Evolutionary conservation across 2,888 invertebrate species (phyloP), one percentile per base, ranked within the genome.

Genomic region (Pediacus dermestoides): DNA sequence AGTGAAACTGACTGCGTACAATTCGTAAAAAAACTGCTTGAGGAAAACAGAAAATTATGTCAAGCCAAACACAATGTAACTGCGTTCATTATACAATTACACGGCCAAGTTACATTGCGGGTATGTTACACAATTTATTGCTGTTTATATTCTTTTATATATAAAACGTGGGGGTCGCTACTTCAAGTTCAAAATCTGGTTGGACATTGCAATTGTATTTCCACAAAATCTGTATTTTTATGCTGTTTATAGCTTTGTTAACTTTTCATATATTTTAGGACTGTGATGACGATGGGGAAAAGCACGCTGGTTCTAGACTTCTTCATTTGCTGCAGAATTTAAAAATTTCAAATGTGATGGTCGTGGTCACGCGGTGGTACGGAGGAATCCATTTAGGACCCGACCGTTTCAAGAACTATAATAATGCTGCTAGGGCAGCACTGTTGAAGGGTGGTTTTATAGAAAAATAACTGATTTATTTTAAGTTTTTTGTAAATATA

Each of bases 271-370:
- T 57, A 45, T 44, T 77, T 8, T 77, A 84, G 59, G 88, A 88
- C 50, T 89, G 82, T 66, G 83, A 88, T 42, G 90, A 91, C 61
- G 91, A 92, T 61, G 91, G 91, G 0, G 92, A 92, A 66, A 72
- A 74, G 1, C 83, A 85, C 56, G 91, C 90, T 0, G 89, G 89
- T 0, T 74, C 81, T 0, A 70, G 88, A 52, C 75, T 92, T 70
- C 68, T 90, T 43, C 87, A 88, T 70, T 69, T 91, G 11, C 67
- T 92, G 39, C 79, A 86, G 70, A 82, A 85, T 46, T 64, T 87
- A 44, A 78, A 85, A 53, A 81, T 78, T 34, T 76, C 74, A 57
- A 82, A 88, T 68, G 79, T 85, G 0, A 60, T 88, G 26, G 87
- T 92, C 2, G 79, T 91, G 1, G 88, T 92, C 0, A 78, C 85